These are phyloP conservation scores for Nemotelus pantherinus DNA, from an alignment of 2,888 invertebrate genomes.

Conservation along the genomic window DNA sequence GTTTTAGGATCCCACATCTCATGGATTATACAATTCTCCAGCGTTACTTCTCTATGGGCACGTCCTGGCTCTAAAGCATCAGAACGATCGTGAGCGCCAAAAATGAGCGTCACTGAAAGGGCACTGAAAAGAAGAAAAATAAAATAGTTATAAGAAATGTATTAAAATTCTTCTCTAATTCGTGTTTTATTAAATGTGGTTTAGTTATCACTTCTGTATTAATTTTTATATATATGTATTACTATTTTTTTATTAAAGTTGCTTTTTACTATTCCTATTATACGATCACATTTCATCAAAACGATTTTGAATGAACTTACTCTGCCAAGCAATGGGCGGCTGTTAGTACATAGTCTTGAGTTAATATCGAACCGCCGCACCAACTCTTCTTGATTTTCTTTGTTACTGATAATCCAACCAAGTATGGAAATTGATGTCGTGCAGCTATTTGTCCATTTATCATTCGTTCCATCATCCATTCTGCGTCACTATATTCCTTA, in stretches of 20 bases:
- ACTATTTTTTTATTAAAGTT: no score
- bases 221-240: neutral
- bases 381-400: neutral
- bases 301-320: neutral
- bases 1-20: neutral
- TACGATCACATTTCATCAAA: no score
- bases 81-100: constrained; percentile 52
- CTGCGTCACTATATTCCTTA: neutral
- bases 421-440: constrained; percentile 10
- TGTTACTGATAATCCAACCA: neutral
- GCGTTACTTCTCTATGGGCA: neutral
- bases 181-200: neutral
- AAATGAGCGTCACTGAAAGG: constrained; percentile 52
- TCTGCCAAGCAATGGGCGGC: constrained; percentile 67
- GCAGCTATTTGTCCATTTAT: neutral
- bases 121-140: constrained; percentile 48
- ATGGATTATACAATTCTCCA: constrained; percentile 16
- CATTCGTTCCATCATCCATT: neutral
- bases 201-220: neutral
- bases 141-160: neutral
- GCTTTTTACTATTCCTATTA: no score
- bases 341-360: constrained; percentile 67
- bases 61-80: constrained; percentile 19
- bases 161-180: neutral
- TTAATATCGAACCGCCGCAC: constrained; percentile 69